phyloP scores from a whole-genome alignment of 2,797 vertebrate genomes.

The Artibeus jamaicensis region DNA sequence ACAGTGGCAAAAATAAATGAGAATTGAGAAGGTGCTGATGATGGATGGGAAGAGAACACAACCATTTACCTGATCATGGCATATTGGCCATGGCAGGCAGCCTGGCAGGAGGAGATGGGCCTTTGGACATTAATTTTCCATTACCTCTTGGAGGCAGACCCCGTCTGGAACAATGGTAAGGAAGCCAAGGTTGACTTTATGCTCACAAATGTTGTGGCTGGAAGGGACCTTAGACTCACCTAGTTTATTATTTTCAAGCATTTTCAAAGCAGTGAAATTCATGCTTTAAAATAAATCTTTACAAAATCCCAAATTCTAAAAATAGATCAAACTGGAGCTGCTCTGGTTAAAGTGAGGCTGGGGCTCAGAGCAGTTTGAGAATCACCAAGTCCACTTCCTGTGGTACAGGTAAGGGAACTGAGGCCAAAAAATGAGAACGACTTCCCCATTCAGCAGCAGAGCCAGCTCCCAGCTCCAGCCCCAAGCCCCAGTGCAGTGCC shows the following conservation, averaged over 20 bases:
- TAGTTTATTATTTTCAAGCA: not conserved
- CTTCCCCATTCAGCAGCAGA: too few species aligned
- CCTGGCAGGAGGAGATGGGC: not conserved
- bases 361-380: not conserved
- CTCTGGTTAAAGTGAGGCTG: not conserved
- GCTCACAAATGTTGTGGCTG: not conserved
- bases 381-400: not conserved
- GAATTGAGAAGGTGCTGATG: not conserved
- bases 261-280: not conserved
- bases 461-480: not conserved
- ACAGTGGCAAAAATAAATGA: not conserved
- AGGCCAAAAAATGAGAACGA: not conserved
- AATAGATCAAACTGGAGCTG: not conserved
- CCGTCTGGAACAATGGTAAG: not conserved
- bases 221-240: not conserved
- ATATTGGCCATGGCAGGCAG: not conserved
- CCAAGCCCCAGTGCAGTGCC: too few species aligned
- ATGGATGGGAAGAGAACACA: not conserved
- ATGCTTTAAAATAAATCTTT: not conserved
- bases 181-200: slow-evolving; percentile 25
- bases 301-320: slow-evolving; percentile 30
- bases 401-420: not conserved
- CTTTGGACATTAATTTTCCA: not conserved
- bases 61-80: not conserved
- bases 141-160: slow-evolving; percentile 32